Percentiles rank a stretch among this genome's conserved stretches.
Evolutionary conservation across 2,888 invertebrate genomes (phyloP).

Genomic region (Apamea epomidion): DNA sequence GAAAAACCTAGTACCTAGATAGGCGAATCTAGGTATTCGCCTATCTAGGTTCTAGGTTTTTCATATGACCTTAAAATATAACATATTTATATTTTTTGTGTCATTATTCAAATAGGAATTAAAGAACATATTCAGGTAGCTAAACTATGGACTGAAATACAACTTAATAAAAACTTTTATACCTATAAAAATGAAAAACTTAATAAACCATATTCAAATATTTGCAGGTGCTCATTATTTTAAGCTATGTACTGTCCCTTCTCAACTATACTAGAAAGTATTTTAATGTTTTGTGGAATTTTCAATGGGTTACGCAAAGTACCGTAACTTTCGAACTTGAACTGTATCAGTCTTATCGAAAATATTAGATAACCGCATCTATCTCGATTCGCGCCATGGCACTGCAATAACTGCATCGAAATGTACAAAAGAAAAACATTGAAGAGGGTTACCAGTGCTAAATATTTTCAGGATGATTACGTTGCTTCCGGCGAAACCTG

Average conservation of each 20-base stretch:
- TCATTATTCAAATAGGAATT: not conserved
- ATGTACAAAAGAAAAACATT: constrained; percentile 9
- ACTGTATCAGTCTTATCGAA: constrained; percentile 9
- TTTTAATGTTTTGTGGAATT: not conserved
- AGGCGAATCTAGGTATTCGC: no score
- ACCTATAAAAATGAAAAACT: not conserved
- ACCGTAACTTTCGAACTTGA: constrained; percentile 39
- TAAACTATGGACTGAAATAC: not conserved
- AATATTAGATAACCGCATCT: constrained; percentile 7
- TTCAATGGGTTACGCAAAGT: constrained; percentile 35
- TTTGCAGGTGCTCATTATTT: not conserved
- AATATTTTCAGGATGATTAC: not conserved
- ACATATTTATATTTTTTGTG: no score
- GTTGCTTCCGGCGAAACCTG: constrained; percentile 8
- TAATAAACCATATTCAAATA: not conserved
- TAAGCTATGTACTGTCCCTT: not conserved
- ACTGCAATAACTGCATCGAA: constrained; percentile 2
- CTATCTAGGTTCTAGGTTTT: no score
- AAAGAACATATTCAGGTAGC: no score
- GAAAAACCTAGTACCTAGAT: no score
- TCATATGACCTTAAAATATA: no score
- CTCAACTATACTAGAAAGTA: not conserved
- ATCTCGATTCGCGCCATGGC: constrained; percentile 8
- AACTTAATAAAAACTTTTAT: not conserved
- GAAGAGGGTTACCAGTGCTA: constrained; percentile 15